Base-by-base conservation (phyloP, 2,797 vertebrate species). In the Dendrocincla tyrannina region DNA sequence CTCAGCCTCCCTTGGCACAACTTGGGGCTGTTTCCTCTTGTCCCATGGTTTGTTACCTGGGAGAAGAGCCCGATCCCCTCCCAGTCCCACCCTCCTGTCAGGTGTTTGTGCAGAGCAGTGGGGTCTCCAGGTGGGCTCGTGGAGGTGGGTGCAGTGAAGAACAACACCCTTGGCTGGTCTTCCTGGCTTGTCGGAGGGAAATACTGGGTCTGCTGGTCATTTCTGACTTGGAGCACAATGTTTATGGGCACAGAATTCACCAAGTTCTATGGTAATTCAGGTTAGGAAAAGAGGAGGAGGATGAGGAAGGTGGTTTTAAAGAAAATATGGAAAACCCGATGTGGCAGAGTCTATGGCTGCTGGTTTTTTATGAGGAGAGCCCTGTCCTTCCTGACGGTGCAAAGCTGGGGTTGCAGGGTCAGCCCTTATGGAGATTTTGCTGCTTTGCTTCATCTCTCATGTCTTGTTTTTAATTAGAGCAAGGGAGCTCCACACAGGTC, bases 291-390 rank as follows among this genome's bases (percentile, higher is more conserved):
- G 17, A 62, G 33, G 28, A 64, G 13, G 10, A 44, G 11, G 11
- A 32, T 12, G 17, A 37, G 32, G 35, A 67, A 17, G 32, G 11
- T 42, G 32, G 4, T 39, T 46, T 6, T 18, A 22, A 78, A 53
- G 73, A 58, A 85, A 33, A 49, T 4, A 22, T 3, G 12, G 33
- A n/a, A 20, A 64, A 73, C 17, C 0, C 1, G 1, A 0, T 13
- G 25, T 73, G 50, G 44, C 70, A 59, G 17, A 44, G 42, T 18
- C 20, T 44, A 19, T 44, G 42, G 39, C 35, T 84, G 32, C 59
- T 79, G 49, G 0, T 18, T n/a, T 44, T 33, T 33, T 66, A 19
- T 0, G 0, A 49, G 62, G 28, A 83, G 44, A 79, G n/a, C 13
- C 17, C 33, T 8, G 33, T 59, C 63, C 74, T 66, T 66, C 47